phyloP scores from a whole-genome alignment of 2,113 vertebrate genomes.

The Vulpes vulpes region DNA sequence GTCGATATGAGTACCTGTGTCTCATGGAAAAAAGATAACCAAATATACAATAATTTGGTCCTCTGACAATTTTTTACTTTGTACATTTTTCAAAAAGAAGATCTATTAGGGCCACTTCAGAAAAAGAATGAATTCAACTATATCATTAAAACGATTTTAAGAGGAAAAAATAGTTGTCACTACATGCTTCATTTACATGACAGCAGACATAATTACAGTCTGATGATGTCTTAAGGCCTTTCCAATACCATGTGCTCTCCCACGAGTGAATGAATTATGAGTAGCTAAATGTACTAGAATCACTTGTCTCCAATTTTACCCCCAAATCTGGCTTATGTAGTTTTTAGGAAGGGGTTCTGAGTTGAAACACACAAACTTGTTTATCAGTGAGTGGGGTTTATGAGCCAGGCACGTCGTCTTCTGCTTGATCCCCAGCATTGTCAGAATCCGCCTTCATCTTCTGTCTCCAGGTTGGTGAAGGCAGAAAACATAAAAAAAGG shows the following conservation, averaged over 20 bases:
- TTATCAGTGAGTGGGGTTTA: not conserved
- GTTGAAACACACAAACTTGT: not conserved
- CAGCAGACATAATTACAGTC: not conserved
- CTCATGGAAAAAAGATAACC: not conserved
- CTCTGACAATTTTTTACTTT: not conserved
- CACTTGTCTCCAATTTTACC: not conserved
- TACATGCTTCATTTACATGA: not conserved
- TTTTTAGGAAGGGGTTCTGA: conserved; percentile 23
- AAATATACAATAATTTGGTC: conserved; percentile 30
- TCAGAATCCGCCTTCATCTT: conserved; percentile 26
- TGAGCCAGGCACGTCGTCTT: not conserved
- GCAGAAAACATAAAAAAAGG: conserved; percentile 69
- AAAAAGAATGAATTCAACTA: conserved; percentile 22
- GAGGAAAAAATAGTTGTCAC: not conserved
- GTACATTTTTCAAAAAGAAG: conserved; percentile 29
- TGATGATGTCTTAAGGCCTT: not conserved
- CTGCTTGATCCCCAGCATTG: not conserved
- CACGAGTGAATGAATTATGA: not conserved
- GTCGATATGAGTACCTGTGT: not conserved
- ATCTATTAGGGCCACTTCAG: not conserved
- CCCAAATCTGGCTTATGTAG: not conserved
- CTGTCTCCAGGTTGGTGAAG: conserved; percentile 65
- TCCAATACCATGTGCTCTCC: not conserved
- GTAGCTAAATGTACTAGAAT: not conserved
- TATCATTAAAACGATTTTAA: not conserved